phyloP scores from a whole-genome alignment of 2,797 vertebrate genomes.

The Danionella dracula region DNA sequence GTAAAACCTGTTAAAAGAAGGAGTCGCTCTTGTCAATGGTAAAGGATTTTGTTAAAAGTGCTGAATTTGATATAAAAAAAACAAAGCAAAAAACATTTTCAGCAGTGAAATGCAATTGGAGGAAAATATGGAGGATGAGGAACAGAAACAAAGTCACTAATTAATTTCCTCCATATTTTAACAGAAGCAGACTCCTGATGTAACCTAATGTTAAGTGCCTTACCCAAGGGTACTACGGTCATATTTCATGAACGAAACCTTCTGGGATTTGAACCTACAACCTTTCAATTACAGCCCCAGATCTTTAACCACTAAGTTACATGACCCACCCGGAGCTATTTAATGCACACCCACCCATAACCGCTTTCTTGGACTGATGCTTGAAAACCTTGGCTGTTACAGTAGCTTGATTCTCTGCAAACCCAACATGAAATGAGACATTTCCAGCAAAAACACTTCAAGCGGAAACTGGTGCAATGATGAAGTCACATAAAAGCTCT shows the following conservation, averaged over 20 bases:
- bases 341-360: background rate
- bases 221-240: slow-evolving; percentile 1
- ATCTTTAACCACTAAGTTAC: slow-evolving; percentile 15
- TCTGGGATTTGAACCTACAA: slow-evolving; percentile 9
- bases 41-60: too few relatives aligned
- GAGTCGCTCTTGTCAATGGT: too few relatives aligned
- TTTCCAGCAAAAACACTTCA: background rate
- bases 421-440: background rate
- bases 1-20: too few relatives aligned
- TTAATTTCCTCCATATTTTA: background rate
- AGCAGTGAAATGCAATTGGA: background rate
- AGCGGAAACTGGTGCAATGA: slow-evolving; percentile 19
- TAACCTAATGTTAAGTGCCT: slow-evolving; percentile 4
- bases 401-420: background rate
- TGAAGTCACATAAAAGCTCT: background rate
- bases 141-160: background rate
- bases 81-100: too few relatives aligned
- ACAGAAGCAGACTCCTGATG: background rate
- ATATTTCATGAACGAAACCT: background rate
- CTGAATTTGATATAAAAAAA: too few relatives aligned
- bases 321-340: background rate
- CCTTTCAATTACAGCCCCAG: slow-evolving; percentile 6
- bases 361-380: background rate
- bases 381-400: background rate
- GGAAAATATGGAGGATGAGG: too few relatives aligned